Percentiles rank a stretch among this genome's conserved stretches.
These are phyloP conservation scores for Zalophus californianus DNA, from an alignment of 2,797 vertebrate genomes.

Conservation along the genomic window DNA sequence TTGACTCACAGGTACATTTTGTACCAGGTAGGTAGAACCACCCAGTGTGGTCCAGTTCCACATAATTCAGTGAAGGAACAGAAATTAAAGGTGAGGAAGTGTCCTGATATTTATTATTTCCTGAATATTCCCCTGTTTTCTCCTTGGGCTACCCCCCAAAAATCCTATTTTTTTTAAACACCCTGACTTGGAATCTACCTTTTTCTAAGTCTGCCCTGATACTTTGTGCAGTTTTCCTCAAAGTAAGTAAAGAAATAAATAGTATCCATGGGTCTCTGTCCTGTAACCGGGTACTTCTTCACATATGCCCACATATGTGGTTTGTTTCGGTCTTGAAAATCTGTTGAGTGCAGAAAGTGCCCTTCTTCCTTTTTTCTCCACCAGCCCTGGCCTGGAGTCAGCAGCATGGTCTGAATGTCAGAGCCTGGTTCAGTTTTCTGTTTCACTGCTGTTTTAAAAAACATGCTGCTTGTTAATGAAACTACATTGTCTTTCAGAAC, in stretches of 20 bases:
- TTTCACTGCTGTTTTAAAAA: neutral
- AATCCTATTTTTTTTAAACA: neutral
- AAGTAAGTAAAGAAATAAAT: neutral
- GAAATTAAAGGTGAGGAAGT: neutral
- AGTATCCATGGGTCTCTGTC: neutral
- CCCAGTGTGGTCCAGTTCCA: neutral
- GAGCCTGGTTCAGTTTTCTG: neutral
- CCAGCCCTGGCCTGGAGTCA: neutral
- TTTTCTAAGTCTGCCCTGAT: neutral
- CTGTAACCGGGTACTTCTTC: neutral
- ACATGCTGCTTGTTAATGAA: neutral
- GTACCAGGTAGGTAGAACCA: neutral
- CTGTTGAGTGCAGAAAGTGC: neutral
- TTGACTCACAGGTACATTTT: neutral
- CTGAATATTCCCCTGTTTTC: neutral
- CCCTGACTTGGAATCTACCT: neutral
- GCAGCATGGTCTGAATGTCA: neutral
- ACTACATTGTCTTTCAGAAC: neutral
- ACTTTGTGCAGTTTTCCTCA: neutral
- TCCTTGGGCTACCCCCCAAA: neutral
- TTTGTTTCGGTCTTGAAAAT: neutral
- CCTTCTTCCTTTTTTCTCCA: neutral
- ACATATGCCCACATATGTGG: rapidly evolving
- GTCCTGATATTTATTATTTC: neutral
- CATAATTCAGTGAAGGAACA: neutral